These are phyloP conservation scores for Scaptomyza reducta DNA, from an alignment of 2,888 invertebrate genomes.

Conservation along the genomic window DNA sequence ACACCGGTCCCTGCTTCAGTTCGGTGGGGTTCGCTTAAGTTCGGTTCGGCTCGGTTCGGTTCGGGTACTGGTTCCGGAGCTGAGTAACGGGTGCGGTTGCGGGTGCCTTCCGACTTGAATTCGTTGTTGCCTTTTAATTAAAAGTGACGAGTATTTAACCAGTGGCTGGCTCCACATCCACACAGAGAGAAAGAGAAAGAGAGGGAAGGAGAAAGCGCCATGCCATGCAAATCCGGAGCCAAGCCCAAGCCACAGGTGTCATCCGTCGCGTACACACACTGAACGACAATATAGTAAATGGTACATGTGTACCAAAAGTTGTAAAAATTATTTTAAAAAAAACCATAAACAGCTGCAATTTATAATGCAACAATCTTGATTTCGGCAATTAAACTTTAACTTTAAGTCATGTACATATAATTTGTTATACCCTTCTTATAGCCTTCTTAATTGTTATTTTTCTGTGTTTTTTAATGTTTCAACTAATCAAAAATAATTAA, in stretches of 20 bases:
- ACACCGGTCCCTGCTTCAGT: not conserved
- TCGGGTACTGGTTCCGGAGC: not conserved
- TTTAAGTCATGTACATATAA: not conserved
- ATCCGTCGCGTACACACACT: not conserved
- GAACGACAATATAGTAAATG: slow-evolving; percentile 5
- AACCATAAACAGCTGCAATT: not conserved
- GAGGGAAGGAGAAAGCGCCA: slow-evolving; percentile 14
- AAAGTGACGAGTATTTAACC: slow-evolving; percentile 80
- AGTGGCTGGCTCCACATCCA: slow-evolving; percentile 46
- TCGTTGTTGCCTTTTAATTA: slow-evolving; percentile 69
- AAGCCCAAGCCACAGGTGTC: slow-evolving; percentile 10
- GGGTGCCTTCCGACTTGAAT: slow-evolving; percentile 19
- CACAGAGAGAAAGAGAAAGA: not conserved
- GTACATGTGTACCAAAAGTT: not conserved
- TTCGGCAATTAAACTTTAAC: too few species aligned
- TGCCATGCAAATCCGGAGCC: slow-evolving; percentile 27
- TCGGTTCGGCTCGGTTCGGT: not conserved
- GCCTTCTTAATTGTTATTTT: too few species aligned
- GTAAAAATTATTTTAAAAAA: not conserved
- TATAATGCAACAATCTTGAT: slow-evolving; percentile 1
- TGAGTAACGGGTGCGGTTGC: not conserved
- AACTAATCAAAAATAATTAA: too few species aligned
- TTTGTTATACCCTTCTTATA: too few species aligned
- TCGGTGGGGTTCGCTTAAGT: not conserved
- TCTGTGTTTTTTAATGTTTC: too few species aligned